Conservation (phyloP, 2,888 invertebrate species). For the Disparrhopalites patrizii region DNA sequence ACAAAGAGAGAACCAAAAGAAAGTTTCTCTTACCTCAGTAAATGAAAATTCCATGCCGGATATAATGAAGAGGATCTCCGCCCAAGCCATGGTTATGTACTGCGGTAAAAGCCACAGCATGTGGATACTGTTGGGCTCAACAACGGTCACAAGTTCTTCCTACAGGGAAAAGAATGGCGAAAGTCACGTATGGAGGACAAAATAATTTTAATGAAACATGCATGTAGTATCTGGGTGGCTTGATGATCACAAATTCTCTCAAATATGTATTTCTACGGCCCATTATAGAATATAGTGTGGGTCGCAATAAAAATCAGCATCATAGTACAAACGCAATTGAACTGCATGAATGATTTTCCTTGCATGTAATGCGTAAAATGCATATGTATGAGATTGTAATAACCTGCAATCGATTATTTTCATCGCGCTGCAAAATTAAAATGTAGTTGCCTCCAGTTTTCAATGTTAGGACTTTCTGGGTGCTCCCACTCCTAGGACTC, state of each 20-base stretch:
- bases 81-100: slow-evolving; percentile 71
- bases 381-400: not conserved
- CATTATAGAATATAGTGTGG: no score
- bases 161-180: no score
- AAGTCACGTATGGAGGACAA: no score
- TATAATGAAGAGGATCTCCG: slow-evolving; percentile 77
- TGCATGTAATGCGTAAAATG: not conserved
- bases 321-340: no score
- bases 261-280: no score
- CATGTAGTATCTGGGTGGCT: no score
- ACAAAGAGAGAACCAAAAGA: not conserved
- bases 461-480: no score
- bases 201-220: no score
- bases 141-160: slow-evolving; percentile 56
- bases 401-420: not conserved
- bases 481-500: no score
- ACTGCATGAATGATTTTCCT: no score
- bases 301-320: no score
- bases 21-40: slow-evolving; percentile 60
- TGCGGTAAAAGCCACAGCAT: slow-evolving; percentile 79
- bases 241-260: no score
- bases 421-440: slow-evolving; percentile 7
- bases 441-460: slow-evolving; percentile 44
- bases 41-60: slow-evolving; percentile 80
- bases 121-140: slow-evolving; percentile 68